Conservation (phyloP, 2,113 vertebrate species). For the Hippocampus zosterae region DNA sequence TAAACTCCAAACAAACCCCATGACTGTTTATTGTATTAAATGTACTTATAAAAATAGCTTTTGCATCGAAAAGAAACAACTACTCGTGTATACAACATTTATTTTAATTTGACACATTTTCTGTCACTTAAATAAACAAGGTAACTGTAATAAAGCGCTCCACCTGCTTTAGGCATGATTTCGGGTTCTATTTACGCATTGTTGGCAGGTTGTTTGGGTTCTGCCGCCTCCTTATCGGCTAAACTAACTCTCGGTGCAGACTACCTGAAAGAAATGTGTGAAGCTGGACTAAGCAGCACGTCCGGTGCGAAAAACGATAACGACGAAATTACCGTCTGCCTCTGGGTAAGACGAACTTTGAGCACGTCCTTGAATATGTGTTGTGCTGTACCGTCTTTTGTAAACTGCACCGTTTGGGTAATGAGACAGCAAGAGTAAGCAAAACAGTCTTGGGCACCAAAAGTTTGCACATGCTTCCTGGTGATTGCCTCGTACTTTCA, state of each 20-base stretch:
- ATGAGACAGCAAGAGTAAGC: background rate
- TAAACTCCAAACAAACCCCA: background rate
- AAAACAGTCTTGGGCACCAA: background rate
- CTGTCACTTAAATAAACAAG: background rate
- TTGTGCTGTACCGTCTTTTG: background rate
- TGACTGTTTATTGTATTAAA: background rate
- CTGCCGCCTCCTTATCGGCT: slow-evolving; percentile 77
- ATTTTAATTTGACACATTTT: background rate
- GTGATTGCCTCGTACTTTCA: background rate
- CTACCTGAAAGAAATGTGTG: slow-evolving; percentile 60
- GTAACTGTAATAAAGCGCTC: background rate
- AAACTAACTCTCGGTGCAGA: slow-evolving; percentile 79
- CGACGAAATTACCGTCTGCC: slow-evolving; percentile 46
- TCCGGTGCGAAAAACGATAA: background rate
- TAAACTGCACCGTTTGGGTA: background rate
- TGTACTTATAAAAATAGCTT: background rate
- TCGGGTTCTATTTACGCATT: slow-evolving; percentile 65
- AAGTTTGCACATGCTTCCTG: background rate
- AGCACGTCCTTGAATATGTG: background rate
- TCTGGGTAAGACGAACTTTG: slow-evolving; percentile 66
- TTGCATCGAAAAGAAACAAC: background rate
- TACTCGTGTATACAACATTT: background rate
- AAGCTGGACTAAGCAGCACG: slow-evolving; percentile 32
- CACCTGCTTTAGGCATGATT: slow-evolving; percentile 22
- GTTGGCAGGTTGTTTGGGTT: slow-evolving; percentile 74